Evolutionary conservation across 2,113 vertebrate genomes (phyloP).

Genomic region (Corvus moneduloides): DNA sequence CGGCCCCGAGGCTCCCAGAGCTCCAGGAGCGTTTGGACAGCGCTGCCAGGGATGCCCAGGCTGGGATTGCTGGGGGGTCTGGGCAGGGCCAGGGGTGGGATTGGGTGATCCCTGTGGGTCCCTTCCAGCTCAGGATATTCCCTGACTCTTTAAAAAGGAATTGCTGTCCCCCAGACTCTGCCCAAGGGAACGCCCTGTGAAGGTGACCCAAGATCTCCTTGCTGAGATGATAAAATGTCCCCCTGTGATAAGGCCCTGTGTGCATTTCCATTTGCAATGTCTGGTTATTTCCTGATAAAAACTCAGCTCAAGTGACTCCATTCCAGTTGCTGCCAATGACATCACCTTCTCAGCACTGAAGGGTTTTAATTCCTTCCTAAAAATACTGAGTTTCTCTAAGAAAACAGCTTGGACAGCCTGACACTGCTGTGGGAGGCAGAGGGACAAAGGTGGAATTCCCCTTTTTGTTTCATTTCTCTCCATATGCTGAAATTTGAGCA

Average conservation of each 20-base stretch:
- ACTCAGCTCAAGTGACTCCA: background rate
- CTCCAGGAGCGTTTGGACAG: background rate
- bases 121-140: background rate
- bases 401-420: background rate
- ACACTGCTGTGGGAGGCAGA: background rate
- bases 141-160: background rate
- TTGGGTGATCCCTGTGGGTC: background rate
- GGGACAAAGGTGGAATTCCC: background rate
- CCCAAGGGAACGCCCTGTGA: background rate
- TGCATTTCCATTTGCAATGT: constrained; percentile 30
- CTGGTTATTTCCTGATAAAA: constrained; percentile 2
- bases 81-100: background rate
- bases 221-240: background rate
- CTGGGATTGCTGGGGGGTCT: background rate
- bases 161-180: background rate
- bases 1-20: background rate
- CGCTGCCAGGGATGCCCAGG: background rate
- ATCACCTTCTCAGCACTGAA: background rate
- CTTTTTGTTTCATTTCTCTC: background rate
- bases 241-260: background rate
- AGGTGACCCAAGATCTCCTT: constrained; percentile 14
- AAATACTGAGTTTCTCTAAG: background rate
- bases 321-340: background rate
- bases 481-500: background rate
- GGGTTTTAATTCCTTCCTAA: background rate